Evolutionary conservation across 2,797 vertebrate species (phyloP), one percentile per base, ranked within the genome.

Genomic region (Macrochelys suwanniensis): DNA sequence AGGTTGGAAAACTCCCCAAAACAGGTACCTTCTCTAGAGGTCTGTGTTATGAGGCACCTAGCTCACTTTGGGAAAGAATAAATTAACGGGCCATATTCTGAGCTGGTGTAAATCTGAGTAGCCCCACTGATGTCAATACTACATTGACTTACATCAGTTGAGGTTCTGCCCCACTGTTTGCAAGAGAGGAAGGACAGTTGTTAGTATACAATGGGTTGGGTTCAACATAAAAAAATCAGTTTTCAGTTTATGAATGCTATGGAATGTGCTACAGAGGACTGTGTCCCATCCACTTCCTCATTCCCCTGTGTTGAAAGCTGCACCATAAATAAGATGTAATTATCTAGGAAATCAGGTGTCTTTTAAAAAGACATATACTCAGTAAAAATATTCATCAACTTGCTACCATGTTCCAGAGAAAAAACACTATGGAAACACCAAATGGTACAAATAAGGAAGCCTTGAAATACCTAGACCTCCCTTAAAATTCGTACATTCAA

Each of bases 271-370:
- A 8, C 7, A 45, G 85, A 49, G 65, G 91, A 42, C 13, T 1
- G 16, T 94, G 91, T 96, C 85, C 85, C 78, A 92, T 93, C 76
- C 54, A 80, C 88, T 97, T 84, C 88, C 90, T 86, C 85, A 87
- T 76, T 87, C 59, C 42, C 94, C 84, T 94, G 0, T 53, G 28
- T 85, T 85, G 90, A 94, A 96, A 88, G 83, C 93, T 92, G 94
- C 85, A 94, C 91, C 91, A 96, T 92, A 96, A 94, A 96, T 96
- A 96, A 95, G 97, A 96, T 96, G 96, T 96, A 94, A 97, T 96
- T 95, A 96, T 96, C 96, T 97, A 94, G 95, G 96, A 96, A 96
- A 96, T 96, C 93, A 92, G 91, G 88, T 90, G 92, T 23, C 11
- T 74, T 74, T 42, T 89, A 92, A 92, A 92, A 88, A 96, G 89